Evolutionary conservation across 1,140 invertebrate genomes (phyloP), one percentile per base, ranked within the genome.

Genomic region (Caenorhabditis inopinata): DNA sequence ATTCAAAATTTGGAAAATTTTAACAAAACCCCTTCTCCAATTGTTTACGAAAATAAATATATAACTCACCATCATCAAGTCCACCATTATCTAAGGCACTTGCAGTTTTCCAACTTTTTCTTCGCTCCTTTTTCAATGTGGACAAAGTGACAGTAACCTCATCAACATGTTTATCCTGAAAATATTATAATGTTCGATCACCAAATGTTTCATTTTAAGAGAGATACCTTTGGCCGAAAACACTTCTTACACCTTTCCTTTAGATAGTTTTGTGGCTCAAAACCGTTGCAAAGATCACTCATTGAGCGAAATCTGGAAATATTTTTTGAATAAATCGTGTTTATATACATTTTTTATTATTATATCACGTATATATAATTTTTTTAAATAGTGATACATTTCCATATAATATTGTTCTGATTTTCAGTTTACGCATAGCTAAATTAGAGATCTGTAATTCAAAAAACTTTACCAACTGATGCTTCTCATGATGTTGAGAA

Each of bases 241-340:
- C 86, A 87, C 42, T 84, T 84, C 76, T 86, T 87, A 81, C 86
- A 87, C 16, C 86, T 80, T 25, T 87, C 86, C 27, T 83, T 81
- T 23, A 87, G 79, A 80, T 87, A 87, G 68, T 84, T 88, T 47
- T 87, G 86, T 58, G 86, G 87, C 74, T 87, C 86, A 80, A 87
- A 87, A 14, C 83, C 85, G 16, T 73, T 82, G 75, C 86, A 87
- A 23, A 82, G 53, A 47, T 83, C 82, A 35, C 82, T 47, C 82
- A 83, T 83, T 58, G 79, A 58, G 48, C 75, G 75, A 49, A 68
- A 68, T 68, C 58, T 68, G 58, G 38, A 68, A 68, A n/a, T n/a
- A n/a, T n/a, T n/a, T n/a, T n/a, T n/a, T n/a, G n/a, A n/a, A n/a
- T n/a, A n/a, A n/a, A n/a, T n/a, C n/a, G n/a, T n/a, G n/a, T n/a